Conservation (phyloP, 2,888 invertebrate genomes). For the Stenichneumon culpator region DNA sequence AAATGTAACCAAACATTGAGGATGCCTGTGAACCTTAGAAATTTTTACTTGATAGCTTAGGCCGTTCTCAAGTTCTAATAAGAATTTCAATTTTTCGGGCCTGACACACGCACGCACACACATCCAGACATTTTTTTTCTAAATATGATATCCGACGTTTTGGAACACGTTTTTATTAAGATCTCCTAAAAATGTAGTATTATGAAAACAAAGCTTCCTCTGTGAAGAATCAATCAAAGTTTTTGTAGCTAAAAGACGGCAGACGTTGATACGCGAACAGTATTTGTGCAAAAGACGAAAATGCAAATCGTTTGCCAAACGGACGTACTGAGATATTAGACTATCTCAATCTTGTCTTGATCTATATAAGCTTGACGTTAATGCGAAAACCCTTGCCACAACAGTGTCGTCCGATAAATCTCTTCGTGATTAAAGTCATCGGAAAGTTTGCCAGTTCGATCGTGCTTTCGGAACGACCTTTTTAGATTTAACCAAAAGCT, state of each 20-base stretch:
- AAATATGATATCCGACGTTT: too few species aligned
- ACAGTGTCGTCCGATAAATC: conserved; percentile 68
- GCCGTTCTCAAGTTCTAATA: too few species aligned
- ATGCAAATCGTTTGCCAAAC: conserved; percentile 51
- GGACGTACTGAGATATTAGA: conserved; percentile 50
- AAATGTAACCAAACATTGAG: too few species aligned
- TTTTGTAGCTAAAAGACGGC: neutral
- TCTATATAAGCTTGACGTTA: conserved; percentile 58
- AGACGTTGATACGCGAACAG: neutral
- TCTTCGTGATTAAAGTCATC: conserved; percentile 23
- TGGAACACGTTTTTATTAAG: too few species aligned
- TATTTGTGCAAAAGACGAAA: conserved; percentile 19
- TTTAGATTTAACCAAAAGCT: neutral
- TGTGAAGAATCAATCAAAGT: neutral
- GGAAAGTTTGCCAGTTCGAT: conserved; percentile 42
- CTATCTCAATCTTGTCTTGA: conserved; percentile 62
- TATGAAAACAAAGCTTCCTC: neutral
- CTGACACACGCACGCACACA: too few species aligned
- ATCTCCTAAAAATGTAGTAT: neutral
- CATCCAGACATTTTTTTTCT: too few species aligned
- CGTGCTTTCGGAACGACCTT: neutral
- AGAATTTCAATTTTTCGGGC: too few species aligned
- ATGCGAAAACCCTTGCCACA: conserved; percentile 63
- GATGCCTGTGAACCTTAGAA: too few species aligned
- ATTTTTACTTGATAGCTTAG: too few species aligned